Evolutionary conservation across 2,888 invertebrate genomes (phyloP).

Genomic region (Xylota sylvarum): DNA sequence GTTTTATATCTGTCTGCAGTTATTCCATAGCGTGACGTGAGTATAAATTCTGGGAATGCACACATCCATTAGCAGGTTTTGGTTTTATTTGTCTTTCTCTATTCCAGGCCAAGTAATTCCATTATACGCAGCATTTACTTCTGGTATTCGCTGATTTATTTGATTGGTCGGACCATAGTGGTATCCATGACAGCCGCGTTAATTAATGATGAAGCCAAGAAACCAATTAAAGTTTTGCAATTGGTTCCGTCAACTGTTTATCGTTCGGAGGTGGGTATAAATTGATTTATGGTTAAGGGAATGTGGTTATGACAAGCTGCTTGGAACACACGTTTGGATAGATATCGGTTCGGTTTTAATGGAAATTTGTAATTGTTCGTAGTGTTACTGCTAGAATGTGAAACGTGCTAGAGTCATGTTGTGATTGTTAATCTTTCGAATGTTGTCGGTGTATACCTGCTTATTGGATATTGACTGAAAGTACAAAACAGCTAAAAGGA

Average conservation of each 20-base stretch:
- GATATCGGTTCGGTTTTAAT: too few species aligned
- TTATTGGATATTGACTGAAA: too few species aligned
- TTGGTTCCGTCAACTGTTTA: constrained; percentile 85
- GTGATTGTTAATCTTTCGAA: too few species aligned
- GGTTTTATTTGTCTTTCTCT: background rate
- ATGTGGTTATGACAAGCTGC: background rate
- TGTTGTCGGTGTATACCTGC: too few species aligned
- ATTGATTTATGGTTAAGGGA: background rate
- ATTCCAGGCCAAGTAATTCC: constrained; percentile 82
- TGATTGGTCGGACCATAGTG: constrained; percentile 84
- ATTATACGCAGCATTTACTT: constrained; percentile 84
- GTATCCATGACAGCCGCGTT: constrained; percentile 85
- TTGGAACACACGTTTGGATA: too few species aligned
- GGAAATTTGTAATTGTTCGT: too few species aligned
- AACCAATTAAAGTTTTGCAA: constrained; percentile 85
- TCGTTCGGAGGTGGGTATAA: constrained; percentile 84
- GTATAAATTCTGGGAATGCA: constrained; percentile 72
- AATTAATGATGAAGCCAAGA: constrained; percentile 85
- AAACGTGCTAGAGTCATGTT: too few species aligned
- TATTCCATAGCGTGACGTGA: constrained; percentile 89
- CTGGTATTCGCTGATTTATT: constrained; percentile 85
- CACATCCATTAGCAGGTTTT: background rate
- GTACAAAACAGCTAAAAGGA: too few species aligned
- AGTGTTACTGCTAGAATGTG: too few species aligned
- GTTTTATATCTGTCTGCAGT: constrained; percentile 89